Base-by-base conservation (phyloP, 2,888 invertebrate species). In the Cerastis leucographa region DNA sequence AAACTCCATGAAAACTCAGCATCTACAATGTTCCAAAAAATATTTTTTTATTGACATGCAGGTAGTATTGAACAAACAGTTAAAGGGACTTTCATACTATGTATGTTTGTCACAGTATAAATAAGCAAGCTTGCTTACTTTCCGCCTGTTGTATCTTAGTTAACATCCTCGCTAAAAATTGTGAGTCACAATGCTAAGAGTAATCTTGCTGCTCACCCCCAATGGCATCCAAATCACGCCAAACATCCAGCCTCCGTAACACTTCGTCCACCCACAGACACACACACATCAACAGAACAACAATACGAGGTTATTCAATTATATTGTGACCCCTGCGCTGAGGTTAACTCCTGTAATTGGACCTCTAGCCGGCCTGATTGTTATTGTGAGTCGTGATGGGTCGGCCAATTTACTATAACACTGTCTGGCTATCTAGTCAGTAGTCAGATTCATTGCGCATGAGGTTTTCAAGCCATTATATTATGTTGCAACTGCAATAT, bases 271-370 rank as follows among this genome's bases (percentile, higher is more conserved):
- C 81, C 77, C 74, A 77, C 81, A 72, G 65, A 25, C 61, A 64
- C 74, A 42, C 76, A 76, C 68, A 74, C 66, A 40, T 19, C 68
- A 66, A 76, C 84, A 67, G 46, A 49, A 64, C 73, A 64, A 80
- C 79, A 72, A 78, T 44, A 64, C 73, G 78, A 71, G 80, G 80
- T 91, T 91, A 93, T 93, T 93, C 91, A 90, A 93, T 93, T 93
- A 93, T 87, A 93, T 92, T 92, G 93, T 93, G 93, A 93, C 93
- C 93, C 88, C 93, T 87, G 85, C 88, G 83, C 88, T 72, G 89
- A 90, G 93, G 94, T 94, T 94, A 93, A 88, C 87, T 92, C 87
- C 84, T 82, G 92, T 94, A 94, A 95, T 95, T 94, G 93, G 91
- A 85, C 89, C 90, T 91, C 91, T 93, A 89, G 92, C 88, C 90